phyloP scores from a whole-genome alignment of 2,888 invertebrate genomes.

The Pristionchus exspectatus region DNA sequence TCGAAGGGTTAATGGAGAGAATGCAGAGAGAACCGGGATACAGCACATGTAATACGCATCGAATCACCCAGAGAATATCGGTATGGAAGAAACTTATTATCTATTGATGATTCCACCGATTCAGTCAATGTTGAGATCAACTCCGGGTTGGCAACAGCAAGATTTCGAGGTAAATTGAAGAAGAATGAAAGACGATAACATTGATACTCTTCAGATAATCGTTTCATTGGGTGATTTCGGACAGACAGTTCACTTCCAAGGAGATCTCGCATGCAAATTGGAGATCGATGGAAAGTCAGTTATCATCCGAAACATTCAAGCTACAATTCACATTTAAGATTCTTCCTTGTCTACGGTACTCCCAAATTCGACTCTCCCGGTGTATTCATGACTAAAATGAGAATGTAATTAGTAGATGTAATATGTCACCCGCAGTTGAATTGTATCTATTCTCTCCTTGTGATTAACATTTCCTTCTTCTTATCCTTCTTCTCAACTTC shows the following conservation, averaged over 20 bases:
- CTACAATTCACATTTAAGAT: neutral
- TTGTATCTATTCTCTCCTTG: neutral
- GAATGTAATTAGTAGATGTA: conserved; percentile 26
- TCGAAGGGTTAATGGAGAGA: conserved; percentile 17
- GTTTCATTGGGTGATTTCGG: conserved; percentile 50
- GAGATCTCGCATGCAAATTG: conserved; percentile 54
- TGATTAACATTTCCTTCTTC: conserved; percentile 6
- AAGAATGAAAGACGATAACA: no score
- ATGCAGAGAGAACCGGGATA: neutral
- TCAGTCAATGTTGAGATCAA: neutral
- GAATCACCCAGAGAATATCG: neutral
- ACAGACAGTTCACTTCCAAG: conserved; percentile 52
- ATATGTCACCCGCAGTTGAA: conserved; percentile 2
- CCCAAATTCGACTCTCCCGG: conserved; percentile 35
- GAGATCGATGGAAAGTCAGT: conserved; percentile 48
- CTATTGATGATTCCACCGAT: neutral
- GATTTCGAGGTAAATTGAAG: conserved; percentile 31
- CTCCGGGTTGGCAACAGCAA: conserved; percentile 30
- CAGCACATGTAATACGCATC: conserved; percentile 29
- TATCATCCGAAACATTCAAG: neutral
- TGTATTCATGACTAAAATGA: conserved; percentile 42
- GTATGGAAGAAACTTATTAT: neutral
- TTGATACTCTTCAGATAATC: neutral
- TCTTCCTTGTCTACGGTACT: conserved; percentile 53
- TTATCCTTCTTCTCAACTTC: neutral